Evolutionary conservation across 2,797 vertebrate genomes (phyloP), one percentile per base, ranked within the genome.

Genomic region (Sebastes nivosus): DNA sequence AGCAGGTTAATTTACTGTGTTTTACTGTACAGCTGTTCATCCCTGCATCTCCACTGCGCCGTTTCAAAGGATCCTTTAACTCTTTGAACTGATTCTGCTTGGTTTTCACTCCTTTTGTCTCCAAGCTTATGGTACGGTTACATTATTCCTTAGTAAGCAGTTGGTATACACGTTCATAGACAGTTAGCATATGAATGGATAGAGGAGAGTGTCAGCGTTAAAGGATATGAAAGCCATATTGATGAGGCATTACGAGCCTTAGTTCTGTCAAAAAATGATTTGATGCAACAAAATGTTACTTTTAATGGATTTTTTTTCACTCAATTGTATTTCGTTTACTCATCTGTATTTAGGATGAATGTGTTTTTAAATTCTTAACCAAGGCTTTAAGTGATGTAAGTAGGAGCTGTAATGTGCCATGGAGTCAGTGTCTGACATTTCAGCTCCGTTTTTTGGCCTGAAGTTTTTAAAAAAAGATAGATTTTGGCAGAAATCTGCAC

Each of bases 11-110:
- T 80, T 80, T 75, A 55, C 65, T 80, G 74, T 61, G 63, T 50
- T 86, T 79, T 75, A 80, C 76, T 54, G 73, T 46, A 81, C 78
- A 77, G 78, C 67, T 83, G 80, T 69, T 89, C 67, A 22, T 64
- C 2, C 24, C 76, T 80, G 72, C 79, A 24, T 52, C 67, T 50
- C 14, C 52, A 22, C 36, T 36, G 34, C 72, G 4, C 75, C 8
- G 18, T 52, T 63, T 59, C 34, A 25, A 72, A 72, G 70, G 25
- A 52, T 67, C 27, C 67, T 71, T 52, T 71, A 52, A 58, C 63
- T n/a, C 71, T 75, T 18, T 55, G 6, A 77, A 58, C 24, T 4
- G 6, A 5, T 50, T 68, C 66, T 67, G 54, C 65, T 42, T 24
- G 4, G 13, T 25, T 55, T 59, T 58, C 16, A 38, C 30, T 61